Percentiles rank a stretch among this genome's conserved stretches.
Evolutionary conservation across 2,888 invertebrate species (phyloP).

Genomic region (Keiferia lycopersicella): DNA sequence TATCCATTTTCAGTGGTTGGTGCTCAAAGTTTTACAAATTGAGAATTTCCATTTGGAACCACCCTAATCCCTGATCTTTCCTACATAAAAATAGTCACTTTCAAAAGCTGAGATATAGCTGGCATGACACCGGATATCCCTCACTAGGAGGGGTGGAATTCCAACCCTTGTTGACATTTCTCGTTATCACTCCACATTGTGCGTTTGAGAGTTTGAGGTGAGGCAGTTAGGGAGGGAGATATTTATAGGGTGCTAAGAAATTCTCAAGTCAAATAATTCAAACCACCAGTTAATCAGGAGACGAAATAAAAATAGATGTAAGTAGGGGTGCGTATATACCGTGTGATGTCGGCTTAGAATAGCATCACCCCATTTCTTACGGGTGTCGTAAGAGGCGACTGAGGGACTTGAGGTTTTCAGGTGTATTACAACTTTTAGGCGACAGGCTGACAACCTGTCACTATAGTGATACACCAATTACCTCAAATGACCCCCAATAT

Average conservation of each 20-base stretch:
- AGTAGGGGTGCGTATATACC: too few relatives aligned
- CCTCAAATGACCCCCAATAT: too few relatives aligned
- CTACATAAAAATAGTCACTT: background rate
- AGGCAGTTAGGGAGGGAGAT: background rate
- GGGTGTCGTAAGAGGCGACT: too few relatives aligned
- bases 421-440: too few relatives aligned
- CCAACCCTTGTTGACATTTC: slow-evolving; percentile 63
- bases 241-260: background rate
- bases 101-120: background rate
- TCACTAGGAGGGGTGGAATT: slow-evolving; percentile 44
- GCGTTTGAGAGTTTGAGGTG: slow-evolving; percentile 5
- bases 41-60: too few relatives aligned
- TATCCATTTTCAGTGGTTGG: too few relatives aligned
- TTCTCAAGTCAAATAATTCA: background rate
- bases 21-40: too few relatives aligned
- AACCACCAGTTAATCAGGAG: background rate
- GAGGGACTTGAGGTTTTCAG: too few relatives aligned
- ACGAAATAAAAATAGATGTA: background rate
- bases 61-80: background rate
- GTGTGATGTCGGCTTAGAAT: too few relatives aligned
- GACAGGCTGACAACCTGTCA: too few relatives aligned
- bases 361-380: too few relatives aligned
- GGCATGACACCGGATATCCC: slow-evolving; percentile 56
- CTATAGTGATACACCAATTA: too few relatives aligned
- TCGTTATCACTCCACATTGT: slow-evolving; percentile 55